Conservation (phyloP, 2,113 vertebrate genomes). For the Myodes glareolus region DNA sequence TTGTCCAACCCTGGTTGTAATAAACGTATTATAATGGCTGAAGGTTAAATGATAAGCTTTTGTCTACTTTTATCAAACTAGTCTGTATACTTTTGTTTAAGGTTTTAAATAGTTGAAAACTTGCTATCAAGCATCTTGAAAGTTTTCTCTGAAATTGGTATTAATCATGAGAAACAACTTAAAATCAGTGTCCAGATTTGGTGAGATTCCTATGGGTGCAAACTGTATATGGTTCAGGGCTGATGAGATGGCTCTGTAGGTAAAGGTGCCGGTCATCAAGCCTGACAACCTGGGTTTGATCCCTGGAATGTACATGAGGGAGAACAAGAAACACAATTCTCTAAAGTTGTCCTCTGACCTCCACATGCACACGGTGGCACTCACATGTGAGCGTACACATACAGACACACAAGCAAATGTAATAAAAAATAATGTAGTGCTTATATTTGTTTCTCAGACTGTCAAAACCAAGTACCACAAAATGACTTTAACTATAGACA, state of each 20-base stretch:
- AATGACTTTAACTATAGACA: background rate
- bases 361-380: background rate
- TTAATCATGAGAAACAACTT: constrained; percentile 31
- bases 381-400: no score
- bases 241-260: background rate
- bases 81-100: constrained; percentile 7
- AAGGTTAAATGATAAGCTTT: constrained; percentile 73
- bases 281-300: background rate
- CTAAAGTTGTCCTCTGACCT: background rate
- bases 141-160: constrained; percentile 14
- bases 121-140: constrained; percentile 8
- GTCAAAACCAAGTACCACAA: background rate
- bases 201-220: background rate
- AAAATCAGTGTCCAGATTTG: constrained; percentile 47
- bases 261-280: background rate
- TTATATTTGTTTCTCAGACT: background rate
- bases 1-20: constrained; percentile 69
- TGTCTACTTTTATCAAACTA: constrained; percentile 66
- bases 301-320: background rate
- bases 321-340: background rate
- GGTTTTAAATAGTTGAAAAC: constrained; percentile 49
- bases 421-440: background rate
- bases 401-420: background rate
- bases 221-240: background rate
- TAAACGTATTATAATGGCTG: constrained; percentile 50